Base-by-base conservation (phyloP, 2,797 vertebrate species). In the Scolopax bukidnonensis region DNA sequence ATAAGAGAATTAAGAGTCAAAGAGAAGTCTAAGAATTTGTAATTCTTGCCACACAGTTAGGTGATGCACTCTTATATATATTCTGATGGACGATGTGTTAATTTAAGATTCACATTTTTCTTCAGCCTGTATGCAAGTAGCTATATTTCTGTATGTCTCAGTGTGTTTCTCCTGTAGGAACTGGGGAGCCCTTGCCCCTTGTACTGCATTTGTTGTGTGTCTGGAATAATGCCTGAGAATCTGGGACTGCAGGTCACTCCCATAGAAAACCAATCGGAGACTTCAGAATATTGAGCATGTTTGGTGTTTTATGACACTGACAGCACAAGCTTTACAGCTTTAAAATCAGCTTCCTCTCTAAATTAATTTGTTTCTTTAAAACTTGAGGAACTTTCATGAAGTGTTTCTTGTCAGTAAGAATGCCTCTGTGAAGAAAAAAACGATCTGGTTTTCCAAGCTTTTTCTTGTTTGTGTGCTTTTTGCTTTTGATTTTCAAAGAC, bases 141-240 rank as follows among this genome's bases (percentile, higher is more conserved):
- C 25, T 81, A 0, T 2, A 50, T 48, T 76, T 79, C 10, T 0
- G 0, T 16, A 2, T 73, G 17, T 89, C 1, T 45, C 21, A 33
- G 27, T 19, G 23, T 60, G 8, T 67, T 82, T 32, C 53, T 2
- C 25, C 41, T 82, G 16, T 54, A 68, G 53, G 87, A 81, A 43
- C 12, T 16, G 20, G 11, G 24, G 3, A 81, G 27, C 54, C 38
- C 33, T 70, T 87, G 21, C 8, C 30, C 12, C 87, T 89, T 11
- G 16, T 45, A 0, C 1, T 48, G 36, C 40, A 9, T 43, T 76
- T 81, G 6, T 23, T 74, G 4, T 38, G 13, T 51, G 20, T 64
- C 33, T n/a, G 36, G 41, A 57, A 33, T 71, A 69, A 43, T 16
- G 25, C 19, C 21, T 45, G 51, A 38, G 64, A 27, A 23, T 33